A percentile compares a stretch with the other conserved stretches of the same genome.
Evolutionary conservation across 1,140 invertebrate genomes (phyloP).

Genomic region (Drosophila bocki): DNA sequence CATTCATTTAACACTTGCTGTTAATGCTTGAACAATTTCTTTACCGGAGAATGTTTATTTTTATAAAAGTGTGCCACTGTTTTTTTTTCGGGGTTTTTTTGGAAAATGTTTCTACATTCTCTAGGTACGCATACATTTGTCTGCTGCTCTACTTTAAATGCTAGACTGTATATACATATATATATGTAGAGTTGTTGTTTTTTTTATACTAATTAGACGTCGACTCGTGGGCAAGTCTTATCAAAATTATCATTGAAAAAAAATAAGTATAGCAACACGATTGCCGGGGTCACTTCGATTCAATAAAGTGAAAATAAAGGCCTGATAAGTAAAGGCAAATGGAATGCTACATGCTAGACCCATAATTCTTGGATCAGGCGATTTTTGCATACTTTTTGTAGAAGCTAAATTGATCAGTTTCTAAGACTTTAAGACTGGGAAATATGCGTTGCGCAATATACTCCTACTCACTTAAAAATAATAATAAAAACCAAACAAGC

Average conservation of each 20-base stretch:
- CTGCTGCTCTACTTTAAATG: conserved; percentile 47
- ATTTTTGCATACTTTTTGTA: conserved; percentile 38
- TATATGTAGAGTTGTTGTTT: conserved; percentile 11
- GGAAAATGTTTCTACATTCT: conserved; percentile 47
- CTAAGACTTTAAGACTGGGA: conserved; percentile 34
- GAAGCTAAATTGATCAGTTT: conserved; percentile 47
- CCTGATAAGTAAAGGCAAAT: conserved; percentile 36
- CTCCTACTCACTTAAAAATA: conserved; percentile 7
- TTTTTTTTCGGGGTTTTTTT: conserved; percentile 23
- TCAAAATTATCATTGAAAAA: conserved; percentile 72
- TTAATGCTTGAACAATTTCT: neutral
- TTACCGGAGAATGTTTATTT: conserved; percentile 55
- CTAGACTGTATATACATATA: conserved; percentile 3
- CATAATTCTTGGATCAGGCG: conserved; percentile 43
- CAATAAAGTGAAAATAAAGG: conserved; percentile 39
- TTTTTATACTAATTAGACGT: conserved; percentile 64
- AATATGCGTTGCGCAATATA: conserved; percentile 5
- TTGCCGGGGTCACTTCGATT: conserved; percentile 62
- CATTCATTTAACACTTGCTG: conserved; percentile 61
- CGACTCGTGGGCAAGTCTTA: conserved; percentile 42
- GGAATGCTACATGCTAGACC: conserved; percentile 2
- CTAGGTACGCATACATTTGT: conserved; percentile 19
- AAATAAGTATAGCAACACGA: conserved; percentile 50
- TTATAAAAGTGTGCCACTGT: conserved; percentile 62
- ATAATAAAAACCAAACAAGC: conserved; percentile 1